Conservation (phyloP, 1,140 invertebrate genomes). For the Macrobrachium nipponense region DNA sequence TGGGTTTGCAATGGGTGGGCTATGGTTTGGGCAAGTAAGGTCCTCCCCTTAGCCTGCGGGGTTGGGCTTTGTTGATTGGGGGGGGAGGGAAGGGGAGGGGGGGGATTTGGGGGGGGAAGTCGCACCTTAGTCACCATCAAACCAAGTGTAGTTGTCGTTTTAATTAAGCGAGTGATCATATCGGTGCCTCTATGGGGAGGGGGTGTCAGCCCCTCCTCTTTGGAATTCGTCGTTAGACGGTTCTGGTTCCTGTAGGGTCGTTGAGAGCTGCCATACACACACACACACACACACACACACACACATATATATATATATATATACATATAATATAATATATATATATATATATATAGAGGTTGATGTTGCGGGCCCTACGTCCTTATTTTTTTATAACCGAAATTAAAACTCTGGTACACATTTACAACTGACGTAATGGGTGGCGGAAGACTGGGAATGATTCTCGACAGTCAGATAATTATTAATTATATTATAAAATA, state of each 20-base stretch:
- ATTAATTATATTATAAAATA: too few relatives aligned
- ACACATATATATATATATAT: too few relatives aligned
- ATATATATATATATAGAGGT: too few relatives aligned
- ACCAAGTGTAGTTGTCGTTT: slow-evolving; percentile 57
- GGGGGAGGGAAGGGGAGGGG: not conserved
- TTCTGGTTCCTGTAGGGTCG: not conserved
- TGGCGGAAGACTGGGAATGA: too few relatives aligned
- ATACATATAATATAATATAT: too few relatives aligned
- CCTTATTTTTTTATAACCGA: too few relatives aligned
- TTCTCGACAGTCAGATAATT: too few relatives aligned
- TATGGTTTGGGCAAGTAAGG: not conserved
- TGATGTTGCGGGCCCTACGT: too few relatives aligned
- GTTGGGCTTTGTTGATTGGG: not conserved
- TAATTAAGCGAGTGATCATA: slow-evolving; percentile 55
- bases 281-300: too few relatives aligned
- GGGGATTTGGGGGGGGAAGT: too few relatives aligned
- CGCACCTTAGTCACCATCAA: slow-evolving; percentile 45
- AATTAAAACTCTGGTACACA: too few relatives aligned
- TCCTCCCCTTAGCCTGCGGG: not conserved
- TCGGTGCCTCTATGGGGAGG: not conserved
- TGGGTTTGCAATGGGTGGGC: not conserved
- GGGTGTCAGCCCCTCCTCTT: slow-evolving; percentile 8
- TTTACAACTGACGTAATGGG: too few relatives aligned
- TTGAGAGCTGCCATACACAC: not conserved
- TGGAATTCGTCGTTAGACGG: slow-evolving; percentile 31